Evolutionary conservation across 2,797 vertebrate genomes (phyloP).

Genomic region (Novumbra hubbsi): DNA sequence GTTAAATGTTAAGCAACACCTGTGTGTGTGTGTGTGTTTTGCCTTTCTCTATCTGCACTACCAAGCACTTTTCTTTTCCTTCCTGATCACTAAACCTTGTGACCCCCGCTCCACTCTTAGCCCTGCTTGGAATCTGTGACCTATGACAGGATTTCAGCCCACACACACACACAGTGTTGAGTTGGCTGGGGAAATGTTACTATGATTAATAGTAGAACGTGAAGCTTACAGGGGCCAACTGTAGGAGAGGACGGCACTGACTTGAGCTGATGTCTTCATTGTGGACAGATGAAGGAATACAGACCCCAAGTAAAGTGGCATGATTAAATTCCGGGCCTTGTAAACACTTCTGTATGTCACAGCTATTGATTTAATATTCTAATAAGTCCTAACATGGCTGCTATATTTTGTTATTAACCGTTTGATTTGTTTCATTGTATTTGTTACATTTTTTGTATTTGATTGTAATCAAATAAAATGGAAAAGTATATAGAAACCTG

Average conservation of each 20-base stretch:
- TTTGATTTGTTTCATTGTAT: background rate
- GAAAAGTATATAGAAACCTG: constrained; percentile 23
- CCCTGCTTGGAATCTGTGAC: constrained; percentile 47
- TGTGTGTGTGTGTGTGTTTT: constrained; percentile 21
- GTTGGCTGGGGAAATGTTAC: constrained; percentile 10
- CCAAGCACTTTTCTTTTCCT: constrained; percentile 50
- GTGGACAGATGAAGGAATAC: too few relatives aligned
- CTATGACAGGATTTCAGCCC: constrained; percentile 22
- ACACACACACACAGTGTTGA: constrained; percentile 17
- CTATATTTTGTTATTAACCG: constrained; percentile 4
- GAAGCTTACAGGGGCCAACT: background rate
- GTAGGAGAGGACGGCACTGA: too few relatives aligned
- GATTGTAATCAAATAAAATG: background rate
- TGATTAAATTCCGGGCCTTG: background rate
- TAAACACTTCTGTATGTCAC: background rate
- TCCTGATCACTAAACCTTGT: constrained; percentile 51
- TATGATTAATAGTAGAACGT: background rate
- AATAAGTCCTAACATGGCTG: background rate
- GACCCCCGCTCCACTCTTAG: constrained; percentile 32
- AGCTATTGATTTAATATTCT: background rate
- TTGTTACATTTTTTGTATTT: background rate
- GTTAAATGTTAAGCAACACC: constrained; percentile 44
- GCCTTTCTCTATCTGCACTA: constrained; percentile 47
- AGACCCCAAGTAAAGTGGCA: background rate
- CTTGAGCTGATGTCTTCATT: too few relatives aligned